Conservation (phyloP, 30 jellyfish, hydroid and myxozoan species). For the Haliclystus octoradiatus region DNA sequence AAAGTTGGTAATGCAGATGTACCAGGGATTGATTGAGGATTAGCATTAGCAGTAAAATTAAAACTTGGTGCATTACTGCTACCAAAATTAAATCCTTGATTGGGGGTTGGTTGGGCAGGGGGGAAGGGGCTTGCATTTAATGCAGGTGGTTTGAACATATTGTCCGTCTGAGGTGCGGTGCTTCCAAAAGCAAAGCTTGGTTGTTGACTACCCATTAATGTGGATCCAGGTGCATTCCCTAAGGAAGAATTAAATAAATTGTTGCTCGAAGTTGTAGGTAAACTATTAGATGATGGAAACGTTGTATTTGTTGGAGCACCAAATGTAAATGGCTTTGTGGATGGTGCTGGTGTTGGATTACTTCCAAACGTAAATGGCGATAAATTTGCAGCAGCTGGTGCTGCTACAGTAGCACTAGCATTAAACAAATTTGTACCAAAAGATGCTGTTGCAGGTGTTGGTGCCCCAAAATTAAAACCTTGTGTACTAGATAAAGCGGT, state of each 20-base stretch:
- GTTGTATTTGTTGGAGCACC: conserved; percentile 12
- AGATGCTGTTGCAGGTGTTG: neutral
- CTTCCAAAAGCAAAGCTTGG: neutral
- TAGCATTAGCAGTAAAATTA: conserved; percentile 3
- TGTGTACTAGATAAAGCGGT: neutral
- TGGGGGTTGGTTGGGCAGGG: neutral
- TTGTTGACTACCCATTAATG: neutral
- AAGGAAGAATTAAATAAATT: too few relatives aligned
- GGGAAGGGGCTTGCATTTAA: neutral
- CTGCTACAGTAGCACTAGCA: neutral
- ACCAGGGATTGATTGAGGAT: neutral
- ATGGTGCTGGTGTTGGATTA: neutral
- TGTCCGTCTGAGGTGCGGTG: neutral
- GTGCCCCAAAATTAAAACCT: conserved; percentile 3
- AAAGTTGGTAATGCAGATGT: neutral
- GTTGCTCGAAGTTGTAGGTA: neutral
- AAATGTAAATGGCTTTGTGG: conserved; percentile 8
- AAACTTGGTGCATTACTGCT: conserved; percentile 7
- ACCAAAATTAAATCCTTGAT: conserved; percentile 14
- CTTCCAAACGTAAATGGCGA: conserved; percentile 9
- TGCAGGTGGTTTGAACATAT: neutral
- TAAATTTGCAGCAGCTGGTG: neutral
- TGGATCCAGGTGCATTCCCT: too few relatives aligned
- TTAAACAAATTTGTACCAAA: neutral
- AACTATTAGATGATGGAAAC: neutral